Conservation (phyloP, 2,797 vertebrate species). For the Anisognathus igniventris region DNA sequence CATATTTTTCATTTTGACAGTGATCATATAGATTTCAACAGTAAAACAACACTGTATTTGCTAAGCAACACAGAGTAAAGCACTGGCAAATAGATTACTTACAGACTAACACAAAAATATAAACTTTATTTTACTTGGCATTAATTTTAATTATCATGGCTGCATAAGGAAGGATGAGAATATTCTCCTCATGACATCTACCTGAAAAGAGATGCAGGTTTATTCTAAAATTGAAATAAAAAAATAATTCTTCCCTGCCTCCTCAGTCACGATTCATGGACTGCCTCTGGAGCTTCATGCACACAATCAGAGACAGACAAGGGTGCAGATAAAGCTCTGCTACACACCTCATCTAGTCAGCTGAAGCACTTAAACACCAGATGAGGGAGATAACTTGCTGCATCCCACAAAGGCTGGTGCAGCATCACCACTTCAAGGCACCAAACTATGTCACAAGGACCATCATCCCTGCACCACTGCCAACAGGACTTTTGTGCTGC, state of each 20-base stretch:
- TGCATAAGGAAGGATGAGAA: neutral
- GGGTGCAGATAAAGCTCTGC: neutral
- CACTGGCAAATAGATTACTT: neutral
- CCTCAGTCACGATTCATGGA: neutral
- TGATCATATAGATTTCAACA: neutral
- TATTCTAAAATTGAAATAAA: neutral
- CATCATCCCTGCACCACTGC: neutral
- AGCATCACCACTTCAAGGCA: neutral
- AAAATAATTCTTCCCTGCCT: neutral
- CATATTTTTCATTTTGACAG: neutral
- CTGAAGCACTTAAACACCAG: accelerated
- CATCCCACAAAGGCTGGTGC: neutral
- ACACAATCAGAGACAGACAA: neutral
- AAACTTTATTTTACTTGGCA: neutral
- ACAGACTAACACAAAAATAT: neutral
- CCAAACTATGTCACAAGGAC: accelerated
- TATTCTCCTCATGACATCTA: neutral
- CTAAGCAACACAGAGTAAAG: neutral
- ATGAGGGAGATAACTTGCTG: neutral
- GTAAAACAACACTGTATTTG: neutral
- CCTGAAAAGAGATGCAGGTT: neutral
- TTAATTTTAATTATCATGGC: neutral
- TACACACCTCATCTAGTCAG: neutral
- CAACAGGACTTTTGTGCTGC: accelerated
- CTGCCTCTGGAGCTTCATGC: neutral